phyloP scores from a whole-genome alignment of 2,113 vertebrate genomes.

The Malaclemys terrapin region DNA sequence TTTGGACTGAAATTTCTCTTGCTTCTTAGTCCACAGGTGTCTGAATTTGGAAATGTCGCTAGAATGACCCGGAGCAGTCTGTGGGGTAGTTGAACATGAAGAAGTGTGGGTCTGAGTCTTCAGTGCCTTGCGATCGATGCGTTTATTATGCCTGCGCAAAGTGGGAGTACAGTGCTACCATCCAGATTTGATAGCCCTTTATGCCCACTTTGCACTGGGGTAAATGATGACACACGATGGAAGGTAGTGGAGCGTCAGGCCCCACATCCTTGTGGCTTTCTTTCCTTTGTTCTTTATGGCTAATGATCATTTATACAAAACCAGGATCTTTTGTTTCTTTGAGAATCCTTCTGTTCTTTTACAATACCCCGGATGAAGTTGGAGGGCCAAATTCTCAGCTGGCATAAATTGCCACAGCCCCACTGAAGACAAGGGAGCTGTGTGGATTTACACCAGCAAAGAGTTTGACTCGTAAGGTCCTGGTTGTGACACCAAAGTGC shows the following conservation, averaged over 20 bases:
- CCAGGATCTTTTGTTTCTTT: not conserved
- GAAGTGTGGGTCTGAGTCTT: not conserved
- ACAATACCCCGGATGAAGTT: not conserved
- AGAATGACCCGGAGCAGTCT: not conserved
- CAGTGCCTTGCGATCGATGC: not conserved
- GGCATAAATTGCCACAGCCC: not conserved
- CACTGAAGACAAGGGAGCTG: not conserved
- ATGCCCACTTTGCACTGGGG: not conserved
- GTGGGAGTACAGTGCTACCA: not conserved
- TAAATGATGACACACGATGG: not conserved
- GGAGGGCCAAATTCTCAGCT: not conserved
- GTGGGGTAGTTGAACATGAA: not conserved
- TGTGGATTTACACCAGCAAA: not conserved
- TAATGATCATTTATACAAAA: not conserved
- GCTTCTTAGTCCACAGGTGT: not conserved
- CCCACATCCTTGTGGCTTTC: not conserved
- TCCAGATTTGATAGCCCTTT: not conserved
- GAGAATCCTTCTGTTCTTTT: not conserved
- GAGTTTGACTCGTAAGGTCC: not conserved
- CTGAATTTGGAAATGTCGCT: not conserved
- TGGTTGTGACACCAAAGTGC: not conserved
- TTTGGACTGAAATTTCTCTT: constrained; percentile 18
- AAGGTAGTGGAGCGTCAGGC: not conserved
- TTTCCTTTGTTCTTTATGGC: not conserved
- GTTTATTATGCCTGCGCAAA: not conserved